Evolutionary conservation across 2,888 invertebrate species (phyloP).

Genomic region (Cartodere bifasciata): DNA sequence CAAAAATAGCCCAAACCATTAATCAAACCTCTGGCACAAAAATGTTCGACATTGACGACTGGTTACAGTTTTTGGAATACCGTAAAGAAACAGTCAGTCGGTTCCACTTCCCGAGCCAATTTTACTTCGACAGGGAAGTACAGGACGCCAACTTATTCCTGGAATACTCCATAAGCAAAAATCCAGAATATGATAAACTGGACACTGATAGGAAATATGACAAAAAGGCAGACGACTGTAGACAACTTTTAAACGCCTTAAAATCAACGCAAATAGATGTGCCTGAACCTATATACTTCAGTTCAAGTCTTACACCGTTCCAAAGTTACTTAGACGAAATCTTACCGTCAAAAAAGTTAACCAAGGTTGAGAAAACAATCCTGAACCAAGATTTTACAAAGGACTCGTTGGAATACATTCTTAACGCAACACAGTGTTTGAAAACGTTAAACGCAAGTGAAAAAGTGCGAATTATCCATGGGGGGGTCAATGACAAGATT

Average conservation of each 20-base stretch:
- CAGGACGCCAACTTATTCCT: slow-evolving; percentile 31
- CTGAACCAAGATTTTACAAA: slow-evolving; percentile 21
- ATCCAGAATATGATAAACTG: slow-evolving; percentile 16
- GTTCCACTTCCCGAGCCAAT: slow-evolving; percentile 42
- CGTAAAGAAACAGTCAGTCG: slow-evolving; percentile 46
- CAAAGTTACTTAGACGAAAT: slow-evolving; percentile 21
- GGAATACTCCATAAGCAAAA: slow-evolving; percentile 19
- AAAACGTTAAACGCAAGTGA: slow-evolving; percentile 15
- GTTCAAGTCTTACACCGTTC: slow-evolving; percentile 25
- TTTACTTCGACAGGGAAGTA: slow-evolving; percentile 16
- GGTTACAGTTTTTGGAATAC: slow-evolving; percentile 54
- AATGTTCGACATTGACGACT: slow-evolving; percentile 56
- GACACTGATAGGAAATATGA: slow-evolving; percentile 13
- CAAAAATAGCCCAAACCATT: slow-evolving; percentile 43
- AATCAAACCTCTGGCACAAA: slow-evolving; percentile 33
- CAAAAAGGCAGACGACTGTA: slow-evolving; percentile 17
- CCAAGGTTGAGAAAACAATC: slow-evolving; percentile 15
- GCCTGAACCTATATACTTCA: slow-evolving; percentile 15
- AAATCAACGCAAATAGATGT: slow-evolving; percentile 13
- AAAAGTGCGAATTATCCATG: slow-evolving; percentile 18
- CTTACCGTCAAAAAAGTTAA: slow-evolving; percentile 13
- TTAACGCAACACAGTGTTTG: slow-evolving; percentile 23
- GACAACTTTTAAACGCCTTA: slow-evolving; percentile 19
- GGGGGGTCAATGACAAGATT: slow-evolving; percentile 25
- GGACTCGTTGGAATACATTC: slow-evolving; percentile 23